A percentile compares a stretch with the other conserved stretches of the same genome.
Evolutionary conservation across 2,113 vertebrate species (phyloP).

Genomic region (Indicator maculatus): DNA sequence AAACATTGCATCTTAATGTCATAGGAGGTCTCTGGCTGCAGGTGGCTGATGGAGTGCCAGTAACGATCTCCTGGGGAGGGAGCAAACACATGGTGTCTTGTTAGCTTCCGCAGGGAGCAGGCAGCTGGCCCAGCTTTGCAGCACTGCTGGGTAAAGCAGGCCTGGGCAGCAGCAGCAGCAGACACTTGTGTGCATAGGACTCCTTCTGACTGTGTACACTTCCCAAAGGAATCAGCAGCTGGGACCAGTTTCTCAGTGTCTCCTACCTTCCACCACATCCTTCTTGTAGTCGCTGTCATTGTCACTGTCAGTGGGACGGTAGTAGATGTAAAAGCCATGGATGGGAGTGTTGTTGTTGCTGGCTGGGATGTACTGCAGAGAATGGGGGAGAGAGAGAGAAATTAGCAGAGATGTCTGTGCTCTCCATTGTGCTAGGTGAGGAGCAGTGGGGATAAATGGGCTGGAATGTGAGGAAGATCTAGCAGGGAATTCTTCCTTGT

Average conservation of each 20-base stretch:
- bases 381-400: slow-evolving; percentile 20
- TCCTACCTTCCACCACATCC: slow-evolving; percentile 91
- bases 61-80: slow-evolving; percentile 84
- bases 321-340: slow-evolving; percentile 97
- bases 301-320: slow-evolving; percentile 97
- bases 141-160: background rate
- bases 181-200: background rate
- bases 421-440: background rate
- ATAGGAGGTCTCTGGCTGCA: slow-evolving; percentile 95
- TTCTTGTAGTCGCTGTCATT: slow-evolving; percentile 98
- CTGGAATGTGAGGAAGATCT: background rate
- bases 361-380: slow-evolving; percentile 87
- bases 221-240: background rate
- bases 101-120: background rate
- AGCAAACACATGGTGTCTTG: background rate
- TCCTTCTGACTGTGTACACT: background rate
- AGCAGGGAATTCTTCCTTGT: background rate
- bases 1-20: slow-evolving; percentile 99
- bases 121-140: background rate
- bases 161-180: background rate
- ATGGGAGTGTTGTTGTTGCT: slow-evolving; percentile 97
- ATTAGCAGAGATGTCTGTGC: background rate
- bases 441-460: background rate
- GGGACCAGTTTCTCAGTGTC: background rate
- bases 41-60: slow-evolving; percentile 94